Conservation (phyloP, 2,113 vertebrate species). For the Bombycilla garrulus region DNA sequence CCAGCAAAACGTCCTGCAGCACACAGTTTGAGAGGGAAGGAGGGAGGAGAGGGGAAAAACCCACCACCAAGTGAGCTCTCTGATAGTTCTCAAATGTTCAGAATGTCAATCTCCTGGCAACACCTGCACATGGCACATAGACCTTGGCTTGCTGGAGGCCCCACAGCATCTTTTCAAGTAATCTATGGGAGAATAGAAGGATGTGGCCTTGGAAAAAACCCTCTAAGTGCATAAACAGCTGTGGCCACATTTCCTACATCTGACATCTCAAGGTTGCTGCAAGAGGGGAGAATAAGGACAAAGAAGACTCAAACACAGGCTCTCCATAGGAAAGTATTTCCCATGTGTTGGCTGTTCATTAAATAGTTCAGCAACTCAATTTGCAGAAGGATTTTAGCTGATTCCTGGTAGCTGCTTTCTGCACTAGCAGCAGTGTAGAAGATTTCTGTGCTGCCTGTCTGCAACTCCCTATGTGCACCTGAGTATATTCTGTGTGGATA, state of each 20-base stretch:
- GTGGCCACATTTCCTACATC: constrained; percentile 44
- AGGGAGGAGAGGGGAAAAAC: neutral
- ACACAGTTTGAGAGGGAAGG: neutral
- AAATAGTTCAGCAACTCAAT: neutral
- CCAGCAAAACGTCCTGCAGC: constrained; percentile 27
- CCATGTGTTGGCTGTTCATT: neutral
- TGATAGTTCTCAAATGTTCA: constrained; percentile 6
- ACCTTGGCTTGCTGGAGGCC: constrained; percentile 28
- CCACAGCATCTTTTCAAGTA: constrained; percentile 46
- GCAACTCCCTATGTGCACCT: neutral
- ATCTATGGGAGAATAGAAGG: constrained; percentile 7
- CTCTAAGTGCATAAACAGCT: constrained; percentile 76
- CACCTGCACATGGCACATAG: neutral
- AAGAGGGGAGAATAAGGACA: constrained; percentile 31
- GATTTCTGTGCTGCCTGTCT: neutral
- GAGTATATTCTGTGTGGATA: neutral
- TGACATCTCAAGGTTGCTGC: constrained; percentile 72
- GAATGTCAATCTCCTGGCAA: neutral
- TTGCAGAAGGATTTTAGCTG: neutral
- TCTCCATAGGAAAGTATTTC: neutral
- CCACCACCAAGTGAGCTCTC: neutral
- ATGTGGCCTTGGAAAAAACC: constrained; percentile 53
- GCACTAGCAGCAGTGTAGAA: neutral
- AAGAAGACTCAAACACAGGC: neutral
- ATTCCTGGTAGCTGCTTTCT: neutral